Evolutionary conservation across 2,797 vertebrate genomes (phyloP), one percentile per base, ranked within the genome.

Genomic region (Sitta carolinensis): DNA sequence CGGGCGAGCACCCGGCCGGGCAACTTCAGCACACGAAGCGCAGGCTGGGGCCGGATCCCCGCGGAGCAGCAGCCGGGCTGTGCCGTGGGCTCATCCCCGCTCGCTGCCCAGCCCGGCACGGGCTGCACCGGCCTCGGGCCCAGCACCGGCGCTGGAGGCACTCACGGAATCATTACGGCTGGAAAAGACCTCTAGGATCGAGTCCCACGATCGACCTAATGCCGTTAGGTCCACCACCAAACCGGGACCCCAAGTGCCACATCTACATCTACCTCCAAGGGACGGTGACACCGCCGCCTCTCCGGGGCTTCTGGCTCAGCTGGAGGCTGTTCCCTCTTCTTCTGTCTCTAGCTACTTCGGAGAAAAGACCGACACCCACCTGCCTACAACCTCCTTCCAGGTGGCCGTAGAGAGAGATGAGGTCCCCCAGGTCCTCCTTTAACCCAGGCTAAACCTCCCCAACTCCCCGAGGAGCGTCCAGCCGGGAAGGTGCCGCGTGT

Each of bases 161-260:
- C 3, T 2, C 84, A 36, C 34, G 4, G 21, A 16, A 64, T 22
- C 58, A 1, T 2, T 19, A 6, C 5, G 21, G 38, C 0, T 16
- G 45, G 45, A 30, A 58, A 70, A 89, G 10, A 40, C 3, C 25
- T 30, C n/a, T 10, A 34, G 52, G 64, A 64, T 40, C 3, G 64
- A 58, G n/a, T 2, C 12, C 29, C 40, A 23, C 17, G 6, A 27
- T 20, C 32, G 34, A 1, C 11, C 18, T 4, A 20, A 48, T 9
- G 9, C 36, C 29, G 78, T 25, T 58, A 58, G 55, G 8, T 58
- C 25, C 57, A 38, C 34, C 57, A 59, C 16, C 17, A 51, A 57
- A 26, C 27, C 42, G 78, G 29, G 55, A 62, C 42, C 70, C 36
- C 43, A 13, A 45, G 87, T 16, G 72, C 87, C 79, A 64, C 79